Conservation (phyloP, 2,888 invertebrate species). For the Amiota communis region DNA sequence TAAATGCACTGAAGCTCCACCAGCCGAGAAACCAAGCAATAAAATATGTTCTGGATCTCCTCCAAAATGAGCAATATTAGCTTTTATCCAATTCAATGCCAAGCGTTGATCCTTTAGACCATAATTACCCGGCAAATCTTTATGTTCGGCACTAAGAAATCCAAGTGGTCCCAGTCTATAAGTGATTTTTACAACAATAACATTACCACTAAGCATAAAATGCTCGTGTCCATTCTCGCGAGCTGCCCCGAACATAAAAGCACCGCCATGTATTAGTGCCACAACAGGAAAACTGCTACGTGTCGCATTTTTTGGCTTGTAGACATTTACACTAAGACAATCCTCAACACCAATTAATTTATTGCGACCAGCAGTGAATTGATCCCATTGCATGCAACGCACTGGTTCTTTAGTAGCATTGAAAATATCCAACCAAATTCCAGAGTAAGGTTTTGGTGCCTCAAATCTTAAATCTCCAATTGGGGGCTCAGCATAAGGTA, state of each 20-base stretch:
- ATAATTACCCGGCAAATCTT: constrained; percentile 80
- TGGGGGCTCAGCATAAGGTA: constrained; percentile 80
- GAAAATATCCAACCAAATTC: constrained; percentile 49
- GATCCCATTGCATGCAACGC: constrained; percentile 78
- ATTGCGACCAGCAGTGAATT: constrained; percentile 62
- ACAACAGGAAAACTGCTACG: constrained; percentile 76
- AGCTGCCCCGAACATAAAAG: constrained; percentile 78
- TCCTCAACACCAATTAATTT: constrained; percentile 77
- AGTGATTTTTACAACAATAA: constrained; percentile 80
- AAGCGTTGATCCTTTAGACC: constrained; percentile 84
- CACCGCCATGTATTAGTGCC: constrained; percentile 80
- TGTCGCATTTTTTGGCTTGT: constrained; percentile 73
- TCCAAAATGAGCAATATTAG: constrained; percentile 81
- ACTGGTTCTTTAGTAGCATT: constrained; percentile 77
- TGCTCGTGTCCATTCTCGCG: constrained; percentile 75
- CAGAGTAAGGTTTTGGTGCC: constrained; percentile 54
- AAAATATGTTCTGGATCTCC: constrained; percentile 82
- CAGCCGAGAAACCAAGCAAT: constrained; percentile 81
- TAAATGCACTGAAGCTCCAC: constrained; percentile 83
- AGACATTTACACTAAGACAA: constrained; percentile 79
- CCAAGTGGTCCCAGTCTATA: constrained; percentile 82
- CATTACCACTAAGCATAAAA: constrained; percentile 77
- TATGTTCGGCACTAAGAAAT: constrained; percentile 83
- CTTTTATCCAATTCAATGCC: constrained; percentile 81
- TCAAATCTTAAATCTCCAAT: constrained; percentile 77